A percentile compares a stretch with the other conserved stretches of the same genome.
These are phyloP conservation scores for Bufo gargarizans DNA, from an alignment of 2,113 vertebrate genomes.

Conservation along the genomic window DNA sequence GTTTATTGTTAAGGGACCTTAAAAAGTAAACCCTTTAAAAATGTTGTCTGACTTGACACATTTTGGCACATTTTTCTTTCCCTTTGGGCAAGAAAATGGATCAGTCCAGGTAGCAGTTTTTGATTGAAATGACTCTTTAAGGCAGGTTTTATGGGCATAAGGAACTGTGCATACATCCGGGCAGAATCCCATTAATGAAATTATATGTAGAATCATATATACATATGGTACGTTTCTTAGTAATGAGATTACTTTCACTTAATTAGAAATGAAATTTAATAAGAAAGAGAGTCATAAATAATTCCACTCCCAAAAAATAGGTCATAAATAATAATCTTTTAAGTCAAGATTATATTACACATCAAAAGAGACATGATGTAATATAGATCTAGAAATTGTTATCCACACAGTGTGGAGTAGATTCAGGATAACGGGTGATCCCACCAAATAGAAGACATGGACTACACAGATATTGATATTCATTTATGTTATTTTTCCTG, in stretches of 20 bases:
- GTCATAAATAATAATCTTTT: conserved; percentile 29
- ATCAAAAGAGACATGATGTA: conserved; percentile 12
- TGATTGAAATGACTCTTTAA: neutral
- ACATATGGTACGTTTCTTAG: conserved; percentile 26
- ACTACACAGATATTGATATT: neutral
- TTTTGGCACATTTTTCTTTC: neutral
- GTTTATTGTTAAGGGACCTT: too few relatives aligned
- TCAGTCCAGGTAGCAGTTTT: neutral
- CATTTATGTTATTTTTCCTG: too few relatives aligned
- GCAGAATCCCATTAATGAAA: conserved; percentile 18
- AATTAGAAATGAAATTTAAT: conserved; percentile 43
- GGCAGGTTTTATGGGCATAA: neutral
- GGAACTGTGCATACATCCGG: neutral
- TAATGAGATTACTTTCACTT: conserved; percentile 28
- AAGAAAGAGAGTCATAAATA: conserved; percentile 26
- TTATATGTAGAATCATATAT: conserved; percentile 24
- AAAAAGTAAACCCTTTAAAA: too few relatives aligned
- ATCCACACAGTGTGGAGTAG: neutral
- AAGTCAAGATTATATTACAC: conserved; percentile 29
- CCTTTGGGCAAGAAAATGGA: neutral
- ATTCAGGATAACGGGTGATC: neutral
- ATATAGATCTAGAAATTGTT: conserved; percentile 23
- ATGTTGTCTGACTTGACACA: too few relatives aligned
- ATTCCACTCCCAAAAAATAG: conserved; percentile 28
- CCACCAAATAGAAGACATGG: neutral